Percentiles rank a stretch among this genome's conserved stretches.
phyloP scores from a whole-genome alignment of 2,797 vertebrate genomes.

The Anniella stebbinsi region DNA sequence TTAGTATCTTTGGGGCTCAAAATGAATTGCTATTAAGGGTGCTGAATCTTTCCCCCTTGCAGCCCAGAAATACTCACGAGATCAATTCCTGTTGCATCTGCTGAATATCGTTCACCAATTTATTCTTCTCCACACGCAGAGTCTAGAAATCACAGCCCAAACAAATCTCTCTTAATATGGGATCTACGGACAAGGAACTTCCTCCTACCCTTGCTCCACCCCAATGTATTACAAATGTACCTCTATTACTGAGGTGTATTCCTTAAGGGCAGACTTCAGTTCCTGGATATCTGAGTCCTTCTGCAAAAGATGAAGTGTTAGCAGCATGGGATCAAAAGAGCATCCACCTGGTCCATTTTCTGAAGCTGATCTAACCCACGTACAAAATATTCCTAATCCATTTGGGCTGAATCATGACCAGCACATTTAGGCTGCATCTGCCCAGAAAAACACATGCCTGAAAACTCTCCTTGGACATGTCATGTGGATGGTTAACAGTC shows the following conservation, averaged over 20 bases:
- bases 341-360: no score
- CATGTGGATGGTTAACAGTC: no score
- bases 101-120: conserved; percentile 85
- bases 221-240: conserved; percentile 66
- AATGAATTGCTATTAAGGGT: not conserved
- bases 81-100: conserved; percentile 87
- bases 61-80: conserved; percentile 78
- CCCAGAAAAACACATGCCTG: no score
- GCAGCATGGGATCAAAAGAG: no score
- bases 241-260: conserved; percentile 88
- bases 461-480: no score
- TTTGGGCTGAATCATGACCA: no score
- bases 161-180: not conserved
- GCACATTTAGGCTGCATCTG: no score
- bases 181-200: not conserved
- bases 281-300: conserved; percentile 86
- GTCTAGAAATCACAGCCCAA: conserved; percentile 74
- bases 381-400: no score
- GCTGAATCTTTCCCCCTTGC: not conserved
- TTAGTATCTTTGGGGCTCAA: not conserved
- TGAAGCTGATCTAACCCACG: no score
- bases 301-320: conserved; percentile 75
- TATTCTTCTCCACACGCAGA: conserved; percentile 86
- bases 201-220: not conserved
- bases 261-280: conserved; percentile 83